These are phyloP conservation scores for Leuciscus idus DNA, from an alignment of 2,113 vertebrate genomes.

Conservation along the genomic window DNA sequence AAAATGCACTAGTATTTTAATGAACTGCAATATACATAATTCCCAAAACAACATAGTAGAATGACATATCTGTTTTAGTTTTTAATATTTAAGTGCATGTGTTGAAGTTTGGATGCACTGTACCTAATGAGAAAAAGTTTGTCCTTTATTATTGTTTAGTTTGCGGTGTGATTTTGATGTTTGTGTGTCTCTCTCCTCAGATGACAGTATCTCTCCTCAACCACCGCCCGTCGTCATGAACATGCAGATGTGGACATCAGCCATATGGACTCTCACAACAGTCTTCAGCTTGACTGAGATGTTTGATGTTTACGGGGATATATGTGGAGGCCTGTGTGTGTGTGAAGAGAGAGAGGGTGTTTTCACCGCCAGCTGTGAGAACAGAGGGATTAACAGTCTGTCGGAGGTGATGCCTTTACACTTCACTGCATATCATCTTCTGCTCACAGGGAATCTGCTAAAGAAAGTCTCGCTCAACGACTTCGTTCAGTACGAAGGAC, in stretches of 20 bases:
- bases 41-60: not conserved
- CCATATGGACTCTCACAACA: constrained; percentile 84
- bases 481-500: constrained; percentile 90
- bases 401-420: constrained; percentile 88
- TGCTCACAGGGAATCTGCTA: constrained; percentile 92
- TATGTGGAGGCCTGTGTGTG: constrained; percentile 90
- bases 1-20: not conserved
- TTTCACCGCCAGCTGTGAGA: constrained; percentile 93
- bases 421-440: constrained; percentile 88
- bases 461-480: constrained; percentile 88
- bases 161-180: no score
- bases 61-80: no score
- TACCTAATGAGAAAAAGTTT: no score
- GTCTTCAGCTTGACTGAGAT: constrained; percentile 85
- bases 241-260: constrained; percentile 95
- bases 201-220: constrained; percentile 81
- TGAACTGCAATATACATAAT: constrained; percentile 15
- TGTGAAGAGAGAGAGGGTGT: constrained; percentile 95
- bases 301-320: constrained; percentile 91
- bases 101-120: no score
- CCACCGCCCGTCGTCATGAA: constrained; percentile 84
- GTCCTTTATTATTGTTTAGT: no score
- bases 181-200: constrained; percentile 62
- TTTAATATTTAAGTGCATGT: not conserved
- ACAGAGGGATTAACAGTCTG: constrained; percentile 89